phyloP scores from a whole-genome alignment of 2,797 vertebrate genomes.

The Huso huso region DNA sequence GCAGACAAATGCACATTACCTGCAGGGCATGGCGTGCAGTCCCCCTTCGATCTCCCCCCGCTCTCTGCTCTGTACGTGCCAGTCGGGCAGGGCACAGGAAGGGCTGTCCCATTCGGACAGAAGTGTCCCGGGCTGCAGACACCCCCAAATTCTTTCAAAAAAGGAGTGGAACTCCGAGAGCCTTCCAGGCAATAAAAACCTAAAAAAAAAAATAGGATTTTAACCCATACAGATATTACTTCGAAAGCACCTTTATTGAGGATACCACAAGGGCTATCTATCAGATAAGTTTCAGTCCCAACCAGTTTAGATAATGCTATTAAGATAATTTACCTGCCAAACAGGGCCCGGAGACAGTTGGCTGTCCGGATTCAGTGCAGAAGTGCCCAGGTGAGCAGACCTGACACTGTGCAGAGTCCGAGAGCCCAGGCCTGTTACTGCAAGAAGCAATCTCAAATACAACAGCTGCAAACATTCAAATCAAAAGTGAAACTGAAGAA shows the following conservation, averaged over 20 bases:
- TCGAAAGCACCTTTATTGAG: too few species aligned
- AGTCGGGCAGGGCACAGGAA: constrained; percentile 59
- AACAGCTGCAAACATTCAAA: not conserved
- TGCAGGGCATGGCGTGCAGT: constrained; percentile 64
- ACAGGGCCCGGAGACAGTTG: constrained; percentile 53
- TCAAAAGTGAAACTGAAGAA: too few species aligned
- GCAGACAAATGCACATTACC: constrained; percentile 41
- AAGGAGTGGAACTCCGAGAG: constrained; percentile 49
- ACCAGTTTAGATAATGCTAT: too few species aligned
- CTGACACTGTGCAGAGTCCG: constrained; percentile 48
- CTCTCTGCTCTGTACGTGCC: constrained; percentile 55
- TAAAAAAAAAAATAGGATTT: constrained; percentile 19
- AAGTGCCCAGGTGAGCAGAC: constrained; percentile 57
- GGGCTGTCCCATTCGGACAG: constrained; percentile 59
- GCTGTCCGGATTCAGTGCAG: constrained; percentile 56
- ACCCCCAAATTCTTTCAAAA: constrained; percentile 45
- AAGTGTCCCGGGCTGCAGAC: constrained; percentile 69
- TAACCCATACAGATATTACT: not conserved
- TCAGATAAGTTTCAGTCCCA: not conserved
- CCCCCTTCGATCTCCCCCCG: constrained; percentile 50
- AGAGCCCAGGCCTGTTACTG: constrained; percentile 49
- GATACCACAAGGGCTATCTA: not conserved
- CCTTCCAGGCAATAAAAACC: constrained; percentile 65
- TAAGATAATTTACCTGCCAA: constrained; percentile 45
- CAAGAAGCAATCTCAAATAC: constrained; percentile 17